phyloP scores from a whole-genome alignment of 2,113 vertebrate species.

The Anarhynchus alexandrinus region DNA sequence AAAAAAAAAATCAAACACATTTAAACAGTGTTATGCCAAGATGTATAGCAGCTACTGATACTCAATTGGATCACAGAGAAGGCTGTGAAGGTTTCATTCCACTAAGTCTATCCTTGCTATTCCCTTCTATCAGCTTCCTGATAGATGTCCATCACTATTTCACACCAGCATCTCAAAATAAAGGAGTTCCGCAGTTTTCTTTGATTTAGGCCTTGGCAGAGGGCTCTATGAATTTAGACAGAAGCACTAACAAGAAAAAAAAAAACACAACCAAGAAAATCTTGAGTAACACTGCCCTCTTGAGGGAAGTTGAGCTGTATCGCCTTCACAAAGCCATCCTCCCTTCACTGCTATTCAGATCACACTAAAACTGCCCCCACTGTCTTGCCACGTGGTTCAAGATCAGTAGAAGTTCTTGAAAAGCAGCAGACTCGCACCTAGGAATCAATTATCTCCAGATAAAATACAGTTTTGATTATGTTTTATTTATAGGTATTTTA shows the following conservation, averaged over 20 bases:
- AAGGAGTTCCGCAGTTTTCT: background rate
- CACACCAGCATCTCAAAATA: background rate
- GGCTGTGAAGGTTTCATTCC: background rate
- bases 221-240: background rate
- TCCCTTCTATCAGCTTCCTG: background rate
- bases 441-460: background rate
- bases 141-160: background rate
- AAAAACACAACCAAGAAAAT: background rate
- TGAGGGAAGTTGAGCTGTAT: background rate
- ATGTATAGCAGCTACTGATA: background rate
- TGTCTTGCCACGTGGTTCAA: background rate
- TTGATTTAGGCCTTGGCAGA: background rate
- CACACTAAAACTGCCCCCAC: background rate
- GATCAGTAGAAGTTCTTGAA: background rate
- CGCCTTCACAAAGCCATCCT: background rate
- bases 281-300: conserved; percentile 9
- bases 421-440: background rate
- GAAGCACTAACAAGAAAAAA: background rate
- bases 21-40: background rate
- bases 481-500: background rate
- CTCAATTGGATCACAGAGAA: background rate
- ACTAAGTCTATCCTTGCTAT: background rate
- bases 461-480: background rate
- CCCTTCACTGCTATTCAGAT: background rate
- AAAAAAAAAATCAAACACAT: background rate